Percentiles rank a stretch among this genome's conserved stretches.
These are phyloP conservation scores for Rotaria macrura DNA, from an alignment of 2,888 invertebrate species.

Conservation along the genomic window DNA sequence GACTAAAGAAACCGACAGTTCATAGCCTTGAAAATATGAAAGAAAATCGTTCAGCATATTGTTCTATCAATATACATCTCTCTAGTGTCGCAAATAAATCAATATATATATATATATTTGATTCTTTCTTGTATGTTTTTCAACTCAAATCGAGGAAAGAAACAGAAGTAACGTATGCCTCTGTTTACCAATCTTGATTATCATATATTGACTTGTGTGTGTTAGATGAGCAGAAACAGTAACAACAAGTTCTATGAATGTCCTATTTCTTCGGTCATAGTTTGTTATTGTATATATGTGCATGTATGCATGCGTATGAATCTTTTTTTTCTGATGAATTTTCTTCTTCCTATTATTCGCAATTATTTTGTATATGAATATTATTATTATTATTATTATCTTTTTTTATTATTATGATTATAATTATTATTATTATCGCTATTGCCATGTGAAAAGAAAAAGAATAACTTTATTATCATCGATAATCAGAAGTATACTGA, in stretches of 20 bases:
- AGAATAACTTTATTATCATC: not conserved
- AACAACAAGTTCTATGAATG: not conserved
- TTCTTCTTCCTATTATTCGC: not conserved
- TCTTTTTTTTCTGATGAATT: not conserved
- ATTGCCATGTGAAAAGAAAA: not conserved
- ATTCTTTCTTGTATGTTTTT: too few species aligned
- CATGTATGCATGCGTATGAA: not conserved
- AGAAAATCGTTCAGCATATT: not conserved
- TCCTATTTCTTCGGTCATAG: not conserved
- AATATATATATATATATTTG: too few species aligned
- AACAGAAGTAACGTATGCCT: not conserved
- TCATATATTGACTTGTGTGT: not conserved
- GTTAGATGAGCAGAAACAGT: not conserved
- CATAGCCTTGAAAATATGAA: not conserved
- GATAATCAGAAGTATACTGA: too few species aligned
- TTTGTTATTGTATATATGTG: not conserved
- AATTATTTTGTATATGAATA: not conserved
- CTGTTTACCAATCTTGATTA: not conserved
- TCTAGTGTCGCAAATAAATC: too few species aligned
- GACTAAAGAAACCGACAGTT: not conserved
- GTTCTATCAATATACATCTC: not conserved
- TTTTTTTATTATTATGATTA: not conserved
- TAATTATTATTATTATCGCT: not conserved
- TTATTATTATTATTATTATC: not conserved
- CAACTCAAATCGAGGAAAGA: not conserved